Evolutionary conservation across 2,888 invertebrate species (phyloP), one percentile per base, ranked within the genome.

Genomic region (Copidosoma aretas): DNA sequence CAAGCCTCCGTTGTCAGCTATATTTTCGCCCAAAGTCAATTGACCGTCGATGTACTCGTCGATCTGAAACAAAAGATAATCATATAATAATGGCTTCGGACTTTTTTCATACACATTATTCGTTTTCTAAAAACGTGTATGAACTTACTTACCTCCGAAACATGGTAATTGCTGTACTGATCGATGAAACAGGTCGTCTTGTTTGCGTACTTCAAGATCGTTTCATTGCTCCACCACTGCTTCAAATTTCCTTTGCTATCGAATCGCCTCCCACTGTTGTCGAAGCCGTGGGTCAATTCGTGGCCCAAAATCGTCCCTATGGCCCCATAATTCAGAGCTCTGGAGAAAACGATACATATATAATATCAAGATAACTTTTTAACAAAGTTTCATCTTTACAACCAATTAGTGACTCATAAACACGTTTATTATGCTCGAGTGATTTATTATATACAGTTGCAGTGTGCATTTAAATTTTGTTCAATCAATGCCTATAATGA

Each of bases 171-270:
- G 58, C 88, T 89, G 80, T 96, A 97, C 80, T 97, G 95, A 53
- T 93, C 88, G 19, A 95, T 86, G 79, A 97, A 95, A 81, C 97
- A 97, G 72, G 91, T 85, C 0, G 93, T 91, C 78, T 90, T 89
- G 73, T 91, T 88, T 61, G 91, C 88, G 81, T 94, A 97, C 22
- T 90, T 89, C 17, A 86, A 84, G 58, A 93, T 89, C 0, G 95
- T 94, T 54, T 86, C 85, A 75, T 93, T 91, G 1, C 90, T 90
- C 96, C 96, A 97, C 96, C 96, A 97, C 71, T 93, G 91, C n/a
- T 91, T 84, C 77, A 93, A 86, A 83, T 94, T 94, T 15, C 97
- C 97, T 74, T 89, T 86, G 78, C 91, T 91, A 80, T 97, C 95
- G 77, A 91, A 95, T 78, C 92, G 91, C 60, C 94, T 88, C 17